Conservation (phyloP, 2,888 invertebrate genomes). For the Lacanobia oleracea region DNA sequence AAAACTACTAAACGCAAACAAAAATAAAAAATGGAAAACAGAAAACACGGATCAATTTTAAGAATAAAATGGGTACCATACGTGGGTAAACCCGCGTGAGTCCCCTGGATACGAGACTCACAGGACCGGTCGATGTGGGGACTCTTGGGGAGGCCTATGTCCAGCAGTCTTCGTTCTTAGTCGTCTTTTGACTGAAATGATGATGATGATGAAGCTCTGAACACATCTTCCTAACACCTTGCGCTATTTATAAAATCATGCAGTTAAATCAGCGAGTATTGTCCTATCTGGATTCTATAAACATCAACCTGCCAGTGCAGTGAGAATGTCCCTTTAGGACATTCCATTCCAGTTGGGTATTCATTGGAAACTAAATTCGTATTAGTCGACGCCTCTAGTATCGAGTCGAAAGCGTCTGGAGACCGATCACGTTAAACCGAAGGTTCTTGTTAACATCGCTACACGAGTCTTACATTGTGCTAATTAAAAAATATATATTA, state of each 20-base stretch:
- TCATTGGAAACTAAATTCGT: constrained; percentile 32
- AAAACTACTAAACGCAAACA: too few relatives aligned
- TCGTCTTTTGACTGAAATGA: neutral
- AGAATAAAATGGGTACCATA: too few relatives aligned
- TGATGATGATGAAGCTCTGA: neutral
- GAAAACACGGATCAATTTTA: too few relatives aligned
- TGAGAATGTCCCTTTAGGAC: neutral
- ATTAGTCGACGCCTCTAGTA: neutral
- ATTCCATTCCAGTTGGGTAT: neutral
- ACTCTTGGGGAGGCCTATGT: neutral
- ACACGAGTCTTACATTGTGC: neutral
- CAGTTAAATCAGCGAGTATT: too few relatives aligned
- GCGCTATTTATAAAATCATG: neutral
- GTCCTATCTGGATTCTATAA: neutral
- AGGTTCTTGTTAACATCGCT: neutral
- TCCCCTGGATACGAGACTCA: too few relatives aligned
- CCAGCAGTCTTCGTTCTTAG: too few relatives aligned
- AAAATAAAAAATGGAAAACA: too few relatives aligned
- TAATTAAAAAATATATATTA: too few relatives aligned
- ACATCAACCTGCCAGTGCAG: neutral
- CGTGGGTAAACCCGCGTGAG: too few relatives aligned
- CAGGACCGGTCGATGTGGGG: too few relatives aligned
- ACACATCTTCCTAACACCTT: too few relatives aligned
- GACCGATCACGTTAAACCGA: neutral
- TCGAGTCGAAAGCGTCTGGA: neutral